Percentiles rank a stretch among this genome's conserved stretches.
These are phyloP conservation scores for Macquaria ambigua DNA, from an alignment of 2,113 vertebrate genomes.

Conservation along the genomic window DNA sequence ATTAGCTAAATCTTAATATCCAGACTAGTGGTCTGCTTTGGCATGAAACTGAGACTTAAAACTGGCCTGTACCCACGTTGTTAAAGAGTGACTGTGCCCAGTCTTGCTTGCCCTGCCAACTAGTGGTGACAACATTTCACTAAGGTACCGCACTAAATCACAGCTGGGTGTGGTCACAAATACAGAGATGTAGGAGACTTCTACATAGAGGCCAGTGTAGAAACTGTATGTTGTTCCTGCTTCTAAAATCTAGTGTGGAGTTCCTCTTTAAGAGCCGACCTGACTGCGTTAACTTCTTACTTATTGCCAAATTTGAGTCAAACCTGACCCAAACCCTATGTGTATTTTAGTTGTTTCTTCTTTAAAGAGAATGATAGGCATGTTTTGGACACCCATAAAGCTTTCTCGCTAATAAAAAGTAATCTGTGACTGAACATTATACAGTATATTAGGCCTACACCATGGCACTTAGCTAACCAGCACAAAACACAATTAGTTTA, in stretches of 20 bases:
- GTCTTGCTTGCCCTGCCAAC: background rate
- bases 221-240: background rate
- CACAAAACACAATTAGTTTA: background rate
- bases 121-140: no score
- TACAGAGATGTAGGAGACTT: background rate
- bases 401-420: background rate
- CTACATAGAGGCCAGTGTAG: background rate
- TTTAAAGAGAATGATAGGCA: background rate
- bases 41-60: background rate
- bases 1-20: background rate
- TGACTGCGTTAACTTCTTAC: background rate
- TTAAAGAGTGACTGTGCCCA: background rate
- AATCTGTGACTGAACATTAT: background rate
- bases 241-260: background rate
- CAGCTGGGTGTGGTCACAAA: background rate
- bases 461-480: constrained; percentile 2
- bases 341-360: background rate
- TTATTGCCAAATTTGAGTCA: background rate
- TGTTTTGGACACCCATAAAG: background rate
- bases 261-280: background rate
- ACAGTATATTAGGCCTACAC: background rate
- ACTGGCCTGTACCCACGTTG: background rate
- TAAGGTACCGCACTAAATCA: background rate
- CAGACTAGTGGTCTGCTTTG: background rate
- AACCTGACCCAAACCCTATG: background rate